Percentiles rank a stretch among this genome's conserved stretches.
Conservation (phyloP, 2,888 invertebrate species). For the Cephalotes varians region DNA sequence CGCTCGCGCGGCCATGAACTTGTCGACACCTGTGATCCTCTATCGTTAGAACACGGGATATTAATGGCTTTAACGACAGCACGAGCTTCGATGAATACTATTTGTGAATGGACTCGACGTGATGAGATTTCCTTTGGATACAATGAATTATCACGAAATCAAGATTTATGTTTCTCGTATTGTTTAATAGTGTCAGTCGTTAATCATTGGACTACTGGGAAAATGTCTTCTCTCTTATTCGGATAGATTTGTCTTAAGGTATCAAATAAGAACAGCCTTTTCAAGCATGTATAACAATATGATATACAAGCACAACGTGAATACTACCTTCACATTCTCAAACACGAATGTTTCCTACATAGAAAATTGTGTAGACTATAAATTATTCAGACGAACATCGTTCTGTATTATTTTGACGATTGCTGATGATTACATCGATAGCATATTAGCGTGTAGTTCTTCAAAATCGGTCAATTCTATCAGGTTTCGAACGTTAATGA, state of each 20-base stretch:
- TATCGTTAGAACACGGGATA: constrained; percentile 34
- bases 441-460: background rate
- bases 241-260: constrained; percentile 25
- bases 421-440: background rate
- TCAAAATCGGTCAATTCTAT: background rate
- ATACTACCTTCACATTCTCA: background rate
- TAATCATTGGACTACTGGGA: constrained; percentile 35
- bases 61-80: constrained; percentile 43
- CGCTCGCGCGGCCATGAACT: constrained; percentile 40
- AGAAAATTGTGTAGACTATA: background rate
- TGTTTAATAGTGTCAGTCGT: constrained; percentile 44
- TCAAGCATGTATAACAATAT: background rate
- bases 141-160: constrained; percentile 11
- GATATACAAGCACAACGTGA: background rate
- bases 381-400: constrained; percentile 11
- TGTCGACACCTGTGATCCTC: constrained; percentile 36
- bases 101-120: constrained; percentile 28
- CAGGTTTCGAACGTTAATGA: constrained; percentile 16
- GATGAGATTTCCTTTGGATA: constrained; percentile 39
- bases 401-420: background rate
- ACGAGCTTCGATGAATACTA: constrained; percentile 8
- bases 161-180: constrained; percentile 46
- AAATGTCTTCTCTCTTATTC: background rate
- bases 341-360: background rate
- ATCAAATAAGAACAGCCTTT: background rate